These are phyloP conservation scores for Pachliopta kotzebuea DNA, from an alignment of 2,888 invertebrate species.

Conservation along the genomic window DNA sequence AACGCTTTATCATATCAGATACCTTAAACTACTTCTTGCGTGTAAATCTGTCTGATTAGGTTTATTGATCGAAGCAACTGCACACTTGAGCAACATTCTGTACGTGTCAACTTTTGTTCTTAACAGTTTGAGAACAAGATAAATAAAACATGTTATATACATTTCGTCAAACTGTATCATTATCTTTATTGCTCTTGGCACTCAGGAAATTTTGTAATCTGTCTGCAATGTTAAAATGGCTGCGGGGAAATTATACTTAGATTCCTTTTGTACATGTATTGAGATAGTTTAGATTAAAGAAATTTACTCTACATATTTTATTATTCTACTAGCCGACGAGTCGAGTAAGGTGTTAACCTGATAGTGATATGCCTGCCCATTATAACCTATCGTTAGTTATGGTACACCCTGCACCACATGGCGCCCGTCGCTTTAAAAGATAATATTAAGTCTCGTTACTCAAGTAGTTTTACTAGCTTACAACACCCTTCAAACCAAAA, in stretches of 20 bases:
- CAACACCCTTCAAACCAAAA: too few relatives aligned
- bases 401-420: too few relatives aligned
- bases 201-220: slow-evolving; percentile 6
- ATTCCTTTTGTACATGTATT: neutral
- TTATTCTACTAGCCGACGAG: too few relatives aligned
- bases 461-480: too few relatives aligned
- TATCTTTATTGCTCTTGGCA: slow-evolving; percentile 18
- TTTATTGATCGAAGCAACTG: slow-evolving; percentile 11
- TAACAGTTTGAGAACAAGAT: slow-evolving; percentile 11
- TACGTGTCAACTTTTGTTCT: slow-evolving; percentile 8
- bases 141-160: slow-evolving; percentile 7
- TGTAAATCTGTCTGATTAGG: slow-evolving; percentile 13
- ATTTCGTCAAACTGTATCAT: slow-evolving; percentile 14
- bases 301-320: neutral
- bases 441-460: too few relatives aligned
- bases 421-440: too few relatives aligned
- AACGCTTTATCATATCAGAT: neutral
- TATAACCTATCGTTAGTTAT: too few relatives aligned
- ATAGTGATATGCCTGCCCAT: too few relatives aligned
- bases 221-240: neutral
- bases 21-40: neutral
- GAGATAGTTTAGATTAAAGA: neutral
- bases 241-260: slow-evolving; percentile 10
- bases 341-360: too few relatives aligned
- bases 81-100: slow-evolving; percentile 7